Percentiles rank a stretch among this genome's conserved stretches.
These are phyloP conservation scores for Cromileptes altivelis DNA, from an alignment of 2,113 vertebrate species.

Conservation along the genomic window DNA sequence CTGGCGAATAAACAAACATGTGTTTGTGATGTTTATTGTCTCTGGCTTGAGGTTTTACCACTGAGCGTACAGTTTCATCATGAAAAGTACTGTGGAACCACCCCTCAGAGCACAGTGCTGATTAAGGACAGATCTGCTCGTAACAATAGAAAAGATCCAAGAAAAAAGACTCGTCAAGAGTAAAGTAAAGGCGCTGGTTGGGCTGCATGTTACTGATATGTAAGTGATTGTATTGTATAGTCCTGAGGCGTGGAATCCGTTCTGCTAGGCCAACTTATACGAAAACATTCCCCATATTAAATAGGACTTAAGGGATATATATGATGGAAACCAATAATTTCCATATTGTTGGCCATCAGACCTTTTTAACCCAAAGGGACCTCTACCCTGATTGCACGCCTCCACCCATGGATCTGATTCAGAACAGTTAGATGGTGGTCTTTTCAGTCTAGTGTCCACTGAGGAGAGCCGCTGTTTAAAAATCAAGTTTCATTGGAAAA, in stretches of 20 bases:
- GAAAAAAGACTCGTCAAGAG: constrained; percentile 7
- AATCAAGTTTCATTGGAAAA: constrained; percentile 34
- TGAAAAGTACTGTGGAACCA: constrained; percentile 59
- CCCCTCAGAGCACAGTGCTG: constrained; percentile 59
- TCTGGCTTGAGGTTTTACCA: constrained; percentile 77
- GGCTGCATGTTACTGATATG: constrained; percentile 53
- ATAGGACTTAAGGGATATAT: constrained; percentile 25
- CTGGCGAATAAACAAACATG: constrained; percentile 75
- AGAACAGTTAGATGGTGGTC: constrained; percentile 11
- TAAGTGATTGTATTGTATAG: constrained; percentile 27
- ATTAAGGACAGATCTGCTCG: constrained; percentile 69
- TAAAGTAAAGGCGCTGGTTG: constrained; percentile 23
- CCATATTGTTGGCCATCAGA: constrained; percentile 36
- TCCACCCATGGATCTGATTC: constrained; percentile 36
- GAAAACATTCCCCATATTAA: constrained; percentile 36
- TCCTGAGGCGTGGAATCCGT: constrained; percentile 43
- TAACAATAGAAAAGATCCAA: constrained; percentile 67
- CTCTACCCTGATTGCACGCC: constrained; percentile 19
- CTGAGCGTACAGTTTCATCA: constrained; percentile 67
- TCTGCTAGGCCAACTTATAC: background rate
- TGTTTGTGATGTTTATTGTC: constrained; percentile 78
- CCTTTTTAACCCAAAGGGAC: constrained; percentile 25
- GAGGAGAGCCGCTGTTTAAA: constrained; percentile 9
- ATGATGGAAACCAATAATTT: constrained; percentile 39
- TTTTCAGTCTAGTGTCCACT: constrained; percentile 3